Evolutionary conservation across 2,888 invertebrate species (phyloP).

Genomic region (Scaptodrosophila latifasciaeformis): DNA sequence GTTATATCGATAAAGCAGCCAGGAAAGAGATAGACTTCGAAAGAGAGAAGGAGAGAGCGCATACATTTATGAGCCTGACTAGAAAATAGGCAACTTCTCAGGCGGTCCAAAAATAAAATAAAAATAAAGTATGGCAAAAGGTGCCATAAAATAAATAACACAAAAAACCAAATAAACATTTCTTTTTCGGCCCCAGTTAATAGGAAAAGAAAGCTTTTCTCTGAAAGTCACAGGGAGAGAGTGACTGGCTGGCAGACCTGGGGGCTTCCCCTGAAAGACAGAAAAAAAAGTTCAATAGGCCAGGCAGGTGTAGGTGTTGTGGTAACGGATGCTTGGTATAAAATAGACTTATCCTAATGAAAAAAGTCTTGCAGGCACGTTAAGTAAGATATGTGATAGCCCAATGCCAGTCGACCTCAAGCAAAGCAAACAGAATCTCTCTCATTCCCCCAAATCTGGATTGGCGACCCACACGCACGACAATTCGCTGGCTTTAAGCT

Average conservation of each 20-base stretch:
- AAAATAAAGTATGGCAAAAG: conserved; percentile 63
- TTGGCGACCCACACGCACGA: no score
- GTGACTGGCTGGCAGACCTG: no score
- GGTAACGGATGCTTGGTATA: conserved; percentile 49
- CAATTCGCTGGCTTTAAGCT: conserved; percentile 39
- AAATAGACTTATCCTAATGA: conserved; percentile 67
- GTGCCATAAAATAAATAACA: conserved; percentile 68
- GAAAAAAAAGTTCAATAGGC: conserved; percentile 16
- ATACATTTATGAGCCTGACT: conserved; percentile 3
- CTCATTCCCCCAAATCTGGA: no score
- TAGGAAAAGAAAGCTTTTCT: no score
- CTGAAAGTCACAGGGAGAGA: no score
- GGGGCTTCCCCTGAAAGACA: conserved; percentile 23
- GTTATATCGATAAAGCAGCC: conserved; percentile 60
- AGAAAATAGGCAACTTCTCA: no score
- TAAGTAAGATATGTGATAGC: conserved; percentile 62
- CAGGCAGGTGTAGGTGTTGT: conserved; percentile 21
- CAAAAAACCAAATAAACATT: conserved; percentile 64
- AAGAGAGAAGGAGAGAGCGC: conserved; percentile 24
- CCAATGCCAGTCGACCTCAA: neutral
- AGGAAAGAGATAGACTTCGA: neutral
- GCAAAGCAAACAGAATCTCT: neutral
- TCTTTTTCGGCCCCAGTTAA: conserved; percentile 35
- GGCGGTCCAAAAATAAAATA: no score
- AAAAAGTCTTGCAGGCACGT: conserved; percentile 63